Base-by-base conservation (phyloP, 1,140 invertebrate genomes). In the Prorops nasuta region DNA sequence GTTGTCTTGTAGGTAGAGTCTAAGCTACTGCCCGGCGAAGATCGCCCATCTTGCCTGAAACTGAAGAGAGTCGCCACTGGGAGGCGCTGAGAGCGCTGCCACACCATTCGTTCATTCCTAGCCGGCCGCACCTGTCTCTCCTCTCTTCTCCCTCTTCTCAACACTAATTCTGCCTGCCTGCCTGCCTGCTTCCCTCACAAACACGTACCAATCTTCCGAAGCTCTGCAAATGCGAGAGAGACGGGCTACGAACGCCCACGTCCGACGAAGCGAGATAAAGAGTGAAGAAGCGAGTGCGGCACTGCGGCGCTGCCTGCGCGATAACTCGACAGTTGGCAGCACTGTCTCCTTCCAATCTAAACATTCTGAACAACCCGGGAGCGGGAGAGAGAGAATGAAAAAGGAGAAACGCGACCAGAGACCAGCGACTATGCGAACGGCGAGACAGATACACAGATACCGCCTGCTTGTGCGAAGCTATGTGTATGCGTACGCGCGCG, bases 1-100 rank as follows among this genome's bases (percentile, higher is more conserved):
- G 72, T 74, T 73, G 64, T 73, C 70, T 67, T 71, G 72, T 69
- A 73, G 66, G 70, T 75, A 74, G 72, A 75, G 70, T 71, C 72
- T 75, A 75, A 74, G 70, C 72, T 75, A 75, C 72, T 75, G 72
- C 68, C 72, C 72, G 71, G 72, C 71, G 68, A 73, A 61, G 56
- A 70, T 71, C 72, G 69, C 69, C 69, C 72, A 73, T 74, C 65
- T 74, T 74, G 68, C 49, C 64, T 58, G 61, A 74, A 71, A 73
- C 69, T 74, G 53, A 69, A 34, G 39, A 44, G 46, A 66, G 42
- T 47, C 39, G 54, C 60, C 68, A 64, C 31, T 12, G 44, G 45
- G 54, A 15, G 69, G 65, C 72, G 66, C 66, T 54, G 46, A 17
- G 1, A 3, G 31, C 40, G 20, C 14, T 28, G 24, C n/a, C n/a